Conservation (phyloP, 2,113 vertebrate genomes). For the Paramisgurnus dabryanus region DNA sequence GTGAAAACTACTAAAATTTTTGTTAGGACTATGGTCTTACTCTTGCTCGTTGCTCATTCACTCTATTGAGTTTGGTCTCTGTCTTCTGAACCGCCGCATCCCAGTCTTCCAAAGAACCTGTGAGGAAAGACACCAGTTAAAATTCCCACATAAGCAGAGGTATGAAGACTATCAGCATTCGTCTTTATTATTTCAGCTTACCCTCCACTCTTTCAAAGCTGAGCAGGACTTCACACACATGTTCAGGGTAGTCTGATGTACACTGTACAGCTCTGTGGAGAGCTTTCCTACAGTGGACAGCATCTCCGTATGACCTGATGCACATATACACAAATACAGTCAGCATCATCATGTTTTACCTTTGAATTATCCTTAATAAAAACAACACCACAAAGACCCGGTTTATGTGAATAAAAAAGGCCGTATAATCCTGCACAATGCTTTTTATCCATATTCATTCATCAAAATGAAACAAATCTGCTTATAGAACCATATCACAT, state of each 20-base stretch:
- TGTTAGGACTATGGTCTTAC: slow-evolving; percentile 60
- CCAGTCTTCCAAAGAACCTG: slow-evolving; percentile 95
- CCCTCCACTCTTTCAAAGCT: slow-evolving; percentile 95
- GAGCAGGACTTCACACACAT: slow-evolving; percentile 94
- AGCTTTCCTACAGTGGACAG: slow-evolving; percentile 89
- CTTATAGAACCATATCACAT: not conserved
- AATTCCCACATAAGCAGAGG: not conserved
- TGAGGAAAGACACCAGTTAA: not conserved
- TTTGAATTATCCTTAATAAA: too few relatives aligned
- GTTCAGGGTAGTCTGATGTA: slow-evolving; percentile 94
- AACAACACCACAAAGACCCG: not conserved
- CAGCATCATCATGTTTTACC: not conserved
- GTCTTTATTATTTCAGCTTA: slow-evolving; percentile 58
- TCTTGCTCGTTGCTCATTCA: slow-evolving; percentile 91
- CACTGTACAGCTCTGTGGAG: slow-evolving; percentile 94
- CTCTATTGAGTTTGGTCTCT: slow-evolving; percentile 82
- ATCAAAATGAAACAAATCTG: not conserved
- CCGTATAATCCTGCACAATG: not conserved
- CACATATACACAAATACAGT: slow-evolving; percentile 13
- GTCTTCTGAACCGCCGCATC: slow-evolving; percentile 92
- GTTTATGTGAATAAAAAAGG: too few relatives aligned
- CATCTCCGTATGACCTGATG: slow-evolving; percentile 86
- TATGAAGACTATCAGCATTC: not conserved
- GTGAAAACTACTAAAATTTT: not conserved
- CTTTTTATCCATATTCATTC: too few relatives aligned